Evolutionary conservation across 64 coral and sea anemone genomes (phyloP), one percentile per base, ranked within the genome.

Genomic region (Actinia equina): DNA sequence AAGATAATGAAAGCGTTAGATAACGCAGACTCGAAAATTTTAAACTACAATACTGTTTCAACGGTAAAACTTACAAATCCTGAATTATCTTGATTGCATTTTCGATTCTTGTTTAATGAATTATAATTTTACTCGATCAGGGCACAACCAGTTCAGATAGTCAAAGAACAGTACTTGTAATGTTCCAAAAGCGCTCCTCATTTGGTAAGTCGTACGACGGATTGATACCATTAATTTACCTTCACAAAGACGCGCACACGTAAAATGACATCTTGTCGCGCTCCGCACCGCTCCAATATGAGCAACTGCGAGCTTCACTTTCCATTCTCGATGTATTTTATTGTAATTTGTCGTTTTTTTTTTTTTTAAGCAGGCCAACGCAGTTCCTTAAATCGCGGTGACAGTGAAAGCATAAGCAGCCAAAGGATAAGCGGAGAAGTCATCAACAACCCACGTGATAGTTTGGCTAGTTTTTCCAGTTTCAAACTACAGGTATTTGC

Each of bases 1-100:
- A 85, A 85, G 55, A 55, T 85, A 26, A 23, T 85, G 2, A 85
- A 85, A 63, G n/a, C 83, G 17, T 27, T 25, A 43, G 83, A 85
- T 27, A 85, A 58, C 18, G 17, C 16, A 5, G 83, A 85, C 22
- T 11, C 51, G 37, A 85, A 59, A 18, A 45, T 26, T n/a, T 9
- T 85, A 10, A 85, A 85, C 27, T 78, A 43, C 26, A 78, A 78
- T 30, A 81, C 78, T 81, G 44, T 52, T 49, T 81, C 78, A 11
- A 81, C 78, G 78, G 78, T 81, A 81, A 2, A 44, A 41, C 15
- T 27, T 15, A 2, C 12, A 74, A 25, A 74, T 74, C 41, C 41
- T 74, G 15, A 16, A 15, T 74, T 0, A 37, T 74, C 15, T 30
- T 74, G 23, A 25, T 8, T n/a, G 5, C 8, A 69, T 69, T 8